phyloP scores from a whole-genome alignment of 2,888 invertebrate genomes.

The Synergus umbraculus region DNA sequence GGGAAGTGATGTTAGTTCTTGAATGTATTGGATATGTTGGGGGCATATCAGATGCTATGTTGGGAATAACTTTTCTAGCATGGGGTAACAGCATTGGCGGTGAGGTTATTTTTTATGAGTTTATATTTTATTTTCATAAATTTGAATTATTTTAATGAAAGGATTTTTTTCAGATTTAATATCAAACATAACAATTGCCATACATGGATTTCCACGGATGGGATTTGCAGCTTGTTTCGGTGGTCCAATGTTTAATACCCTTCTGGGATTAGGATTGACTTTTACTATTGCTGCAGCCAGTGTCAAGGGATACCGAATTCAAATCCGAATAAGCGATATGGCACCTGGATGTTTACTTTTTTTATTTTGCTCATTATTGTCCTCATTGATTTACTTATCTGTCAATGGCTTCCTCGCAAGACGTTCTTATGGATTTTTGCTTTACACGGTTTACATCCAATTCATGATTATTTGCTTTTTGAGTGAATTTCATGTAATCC shows the following conservation, averaged over 20 bases:
- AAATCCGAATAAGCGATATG: constrained; percentile 76
- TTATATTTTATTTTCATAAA: too few relatives aligned
- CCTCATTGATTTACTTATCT: constrained; percentile 77
- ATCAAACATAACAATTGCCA: constrained; percentile 81
- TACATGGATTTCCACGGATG: constrained; percentile 82
- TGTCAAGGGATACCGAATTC: constrained; percentile 56
- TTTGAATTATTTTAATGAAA: neutral
- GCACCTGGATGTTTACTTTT: constrained; percentile 76
- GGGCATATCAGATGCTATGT: constrained; percentile 80
- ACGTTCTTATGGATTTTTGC: constrained; percentile 77
- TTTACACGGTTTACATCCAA: constrained; percentile 77
- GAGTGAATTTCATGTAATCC: constrained; percentile 77
- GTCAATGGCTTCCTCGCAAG: constrained; percentile 77
- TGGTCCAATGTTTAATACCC: constrained; percentile 82
- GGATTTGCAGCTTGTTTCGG: constrained; percentile 84
- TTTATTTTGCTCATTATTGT: constrained; percentile 76
- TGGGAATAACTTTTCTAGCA: constrained; percentile 82
- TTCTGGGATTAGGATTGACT: constrained; percentile 77
- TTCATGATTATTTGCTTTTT: constrained; percentile 79
- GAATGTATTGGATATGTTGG: constrained; percentile 81
- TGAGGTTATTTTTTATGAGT: constrained; percentile 57
- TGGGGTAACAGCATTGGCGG: constrained; percentile 83
- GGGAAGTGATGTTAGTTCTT: constrained; percentile 81
- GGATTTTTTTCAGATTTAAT: constrained; percentile 78
- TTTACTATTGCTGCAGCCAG: constrained; percentile 67